These are phyloP conservation scores for Zalophus californianus DNA, from an alignment of 2,797 vertebrate genomes.

Conservation along the genomic window DNA sequence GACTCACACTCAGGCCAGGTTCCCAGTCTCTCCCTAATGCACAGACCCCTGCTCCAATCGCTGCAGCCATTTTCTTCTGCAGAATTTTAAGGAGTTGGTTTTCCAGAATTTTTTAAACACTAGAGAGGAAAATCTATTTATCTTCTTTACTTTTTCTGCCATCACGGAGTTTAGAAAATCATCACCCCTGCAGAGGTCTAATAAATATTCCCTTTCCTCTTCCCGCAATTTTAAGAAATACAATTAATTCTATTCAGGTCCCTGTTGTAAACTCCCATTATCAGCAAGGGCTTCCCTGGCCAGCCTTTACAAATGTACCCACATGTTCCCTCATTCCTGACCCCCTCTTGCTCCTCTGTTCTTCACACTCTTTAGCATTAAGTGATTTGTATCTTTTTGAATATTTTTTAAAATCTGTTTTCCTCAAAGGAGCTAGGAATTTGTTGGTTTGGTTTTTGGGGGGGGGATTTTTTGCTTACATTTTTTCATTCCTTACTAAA, in stretches of 20 bases:
- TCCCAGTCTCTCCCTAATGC: background rate
- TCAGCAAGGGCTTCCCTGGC: background rate
- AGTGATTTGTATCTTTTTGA: background rate
- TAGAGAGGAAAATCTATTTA: background rate
- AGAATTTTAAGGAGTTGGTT: background rate
- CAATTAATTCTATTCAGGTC: background rate
- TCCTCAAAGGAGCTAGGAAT: background rate
- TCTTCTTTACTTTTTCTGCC: background rate
- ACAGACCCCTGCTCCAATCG: accelerated
- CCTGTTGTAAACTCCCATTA: background rate
- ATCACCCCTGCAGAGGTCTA: background rate
- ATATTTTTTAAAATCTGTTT: background rate
- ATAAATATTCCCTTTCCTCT: background rate
- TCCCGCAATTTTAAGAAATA: background rate
- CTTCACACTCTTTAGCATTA: background rate
- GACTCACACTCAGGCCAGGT: background rate
- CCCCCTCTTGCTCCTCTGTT: no score
- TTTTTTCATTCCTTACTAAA: background rate
- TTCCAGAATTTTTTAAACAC: slow-evolving; percentile 18
- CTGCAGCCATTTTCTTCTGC: background rate
- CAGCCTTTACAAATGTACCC: background rate
- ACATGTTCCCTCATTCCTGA: accelerated
- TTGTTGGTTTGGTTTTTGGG: background rate
- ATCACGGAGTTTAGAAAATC: background rate
- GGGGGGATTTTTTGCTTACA: background rate